Conservation (phyloP, 2,888 invertebrate genomes). For the Anaspis maculata region DNA sequence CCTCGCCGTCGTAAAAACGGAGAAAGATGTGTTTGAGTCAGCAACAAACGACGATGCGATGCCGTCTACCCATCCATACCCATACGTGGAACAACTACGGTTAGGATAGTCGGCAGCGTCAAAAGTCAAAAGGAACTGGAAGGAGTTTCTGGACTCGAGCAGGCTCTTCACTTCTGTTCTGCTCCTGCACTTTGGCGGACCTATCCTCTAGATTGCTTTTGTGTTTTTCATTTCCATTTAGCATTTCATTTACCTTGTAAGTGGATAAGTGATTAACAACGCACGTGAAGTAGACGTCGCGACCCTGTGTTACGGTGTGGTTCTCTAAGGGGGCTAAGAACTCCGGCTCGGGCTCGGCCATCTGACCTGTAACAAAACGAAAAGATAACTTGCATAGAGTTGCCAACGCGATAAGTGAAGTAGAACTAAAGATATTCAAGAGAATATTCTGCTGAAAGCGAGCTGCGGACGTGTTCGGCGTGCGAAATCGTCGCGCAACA, state of each 20-base stretch:
- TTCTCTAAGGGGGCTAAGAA: conserved; percentile 80
- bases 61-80: too few species aligned
- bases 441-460: conserved; percentile 39
- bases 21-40: conserved; percentile 27
- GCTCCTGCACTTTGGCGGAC: too few species aligned
- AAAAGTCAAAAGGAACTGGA: neutral
- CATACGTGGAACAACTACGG: too few species aligned
- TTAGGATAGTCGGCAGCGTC: too few species aligned
- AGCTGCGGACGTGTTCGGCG: conserved; percentile 38
- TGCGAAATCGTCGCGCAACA: conserved; percentile 32
- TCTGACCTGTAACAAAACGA: conserved; percentile 55
- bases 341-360: conserved; percentile 64
- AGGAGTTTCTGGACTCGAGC: conserved; percentile 5
- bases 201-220: too few species aligned
- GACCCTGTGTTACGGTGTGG: conserved; percentile 78
- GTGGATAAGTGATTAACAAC: conserved; percentile 82
- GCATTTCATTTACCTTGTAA: conserved; percentile 62
- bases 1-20: conserved; percentile 29
- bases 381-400: conserved; percentile 27
- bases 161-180: conserved; percentile 2
- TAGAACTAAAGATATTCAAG: conserved; percentile 41
- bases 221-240: too few species aligned
- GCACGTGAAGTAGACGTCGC: conserved; percentile 84
- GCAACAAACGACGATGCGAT: conserved; percentile 26
- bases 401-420: conserved; percentile 39